Percentiles rank a stretch among this genome's conserved stretches.
phyloP scores from a whole-genome alignment of 2,113 vertebrate species.

The Crotalus helleri region DNA sequence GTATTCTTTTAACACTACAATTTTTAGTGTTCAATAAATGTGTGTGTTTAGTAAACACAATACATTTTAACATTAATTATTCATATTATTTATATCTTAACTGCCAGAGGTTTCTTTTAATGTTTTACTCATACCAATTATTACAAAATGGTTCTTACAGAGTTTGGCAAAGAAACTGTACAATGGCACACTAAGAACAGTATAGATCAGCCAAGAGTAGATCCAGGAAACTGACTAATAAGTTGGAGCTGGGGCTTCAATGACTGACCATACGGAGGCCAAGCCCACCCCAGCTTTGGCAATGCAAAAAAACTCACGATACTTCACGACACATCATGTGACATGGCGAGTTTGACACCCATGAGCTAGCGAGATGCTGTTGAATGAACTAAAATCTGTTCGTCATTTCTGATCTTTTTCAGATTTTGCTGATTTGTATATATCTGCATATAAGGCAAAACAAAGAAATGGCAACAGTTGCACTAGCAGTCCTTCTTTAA shows the following conservation, averaged over 20 bases:
- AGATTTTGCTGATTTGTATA: background rate
- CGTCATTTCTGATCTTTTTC: background rate
- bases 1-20: background rate
- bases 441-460: slow-evolving; percentile 13
- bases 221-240: background rate
- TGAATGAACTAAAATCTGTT: background rate
- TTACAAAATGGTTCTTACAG: slow-evolving; percentile 25
- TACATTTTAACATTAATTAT: background rate
- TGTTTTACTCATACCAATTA: slow-evolving; percentile 39
- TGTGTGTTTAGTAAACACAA: background rate
- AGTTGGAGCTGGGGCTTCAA: background rate
- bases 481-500: slow-evolving; percentile 23
- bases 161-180: background rate
- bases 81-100: background rate
- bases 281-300: too few species aligned
- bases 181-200: background rate
- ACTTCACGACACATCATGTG: too few species aligned
- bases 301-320: too few species aligned
- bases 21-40: background rate
- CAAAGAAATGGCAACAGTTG: background rate
- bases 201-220: background rate
- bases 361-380: background rate
- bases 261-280: background rate
- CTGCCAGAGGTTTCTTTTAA: slow-evolving; percentile 29
- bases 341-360: too few species aligned